Base-by-base conservation (phyloP, 1,140 invertebrate species). In the Micrasema minimum region DNA sequence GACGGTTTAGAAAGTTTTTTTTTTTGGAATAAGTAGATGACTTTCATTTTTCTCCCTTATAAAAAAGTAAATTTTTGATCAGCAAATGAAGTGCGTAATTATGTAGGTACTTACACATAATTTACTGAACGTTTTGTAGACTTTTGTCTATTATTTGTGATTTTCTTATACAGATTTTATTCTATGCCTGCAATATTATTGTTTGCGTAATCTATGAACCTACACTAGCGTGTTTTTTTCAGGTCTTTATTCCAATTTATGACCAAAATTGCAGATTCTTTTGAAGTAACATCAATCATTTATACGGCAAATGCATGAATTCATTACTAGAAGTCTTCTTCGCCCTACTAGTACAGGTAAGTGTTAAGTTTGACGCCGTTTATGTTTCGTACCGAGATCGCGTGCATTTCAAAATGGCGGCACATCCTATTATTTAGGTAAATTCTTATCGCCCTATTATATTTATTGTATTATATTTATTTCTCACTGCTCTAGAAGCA, bases 171-270 rank as follows among this genome's bases (percentile, higher is more conserved):
- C n/a, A n/a, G n/a, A n/a, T n/a, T n/a, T n/a, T n/a, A n/a, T n/a
- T n/a, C n/a, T n/a, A n/a, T n/a, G n/a, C n/a, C n/a, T n/a, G 26
- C 50, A 23, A 18, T 51, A 62, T 62, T 62, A 62, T 62, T 62
- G 57, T 62, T 62, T 57, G 53, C 53, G 57, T 62, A 62, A 62
- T 62, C 57, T 62, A 62, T 62, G 57, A 62, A 22, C 23, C 26
- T 14, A 11, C 20, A 11, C n/a, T 62, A 45, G 57, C 57, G 57
- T 45, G 57, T 62, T 41, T 62, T 43, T 57, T 57, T 57, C 53
- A 57, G 53, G 53, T 31, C 9, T 23, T 37, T 37, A 37, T 16
- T 57, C 11, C 23, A 16, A 35, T 55, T 57, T 12, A 57, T 16
- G 26, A 20, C 10, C 14, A 31, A 2, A 57, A 55, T 37, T 57